These are phyloP conservation scores for Nomada fucata DNA, from an alignment of 2,888 invertebrate genomes.

Conservation along the genomic window DNA sequence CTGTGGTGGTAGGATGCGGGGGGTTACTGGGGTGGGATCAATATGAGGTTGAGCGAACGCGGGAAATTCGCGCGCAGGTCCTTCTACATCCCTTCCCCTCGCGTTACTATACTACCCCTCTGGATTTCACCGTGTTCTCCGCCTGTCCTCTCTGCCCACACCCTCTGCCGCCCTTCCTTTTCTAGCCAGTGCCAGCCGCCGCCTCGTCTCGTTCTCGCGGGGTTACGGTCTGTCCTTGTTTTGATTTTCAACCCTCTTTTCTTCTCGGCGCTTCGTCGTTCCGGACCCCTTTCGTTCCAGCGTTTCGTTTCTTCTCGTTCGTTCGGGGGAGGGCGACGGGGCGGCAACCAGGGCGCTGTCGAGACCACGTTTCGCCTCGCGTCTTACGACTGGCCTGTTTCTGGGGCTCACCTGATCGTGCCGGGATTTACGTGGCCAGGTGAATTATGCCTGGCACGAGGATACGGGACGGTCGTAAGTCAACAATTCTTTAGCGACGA, in stretches of 20 bases:
- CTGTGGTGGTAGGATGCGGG: conserved; percentile 55
- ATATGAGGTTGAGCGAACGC: conserved; percentile 84
- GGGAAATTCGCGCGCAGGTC: conserved; percentile 84
- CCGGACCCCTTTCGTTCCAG: neutral
- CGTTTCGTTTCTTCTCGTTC: neutral
- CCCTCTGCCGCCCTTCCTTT: conserved; percentile 55
- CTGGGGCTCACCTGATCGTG: conserved; percentile 52
- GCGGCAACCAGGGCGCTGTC: neutral
- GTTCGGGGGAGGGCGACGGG: neutral
- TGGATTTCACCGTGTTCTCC: neutral
- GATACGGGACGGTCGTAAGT: too few relatives aligned
- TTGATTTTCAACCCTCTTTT: conserved; percentile 27
- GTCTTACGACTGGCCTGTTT: conserved; percentile 35
- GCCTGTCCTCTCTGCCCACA: conserved; percentile 49
- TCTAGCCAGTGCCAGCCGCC: neutral
- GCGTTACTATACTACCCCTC: conserved; percentile 31
- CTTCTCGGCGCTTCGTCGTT: conserved; percentile 7
- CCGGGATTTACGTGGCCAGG: conserved; percentile 26
- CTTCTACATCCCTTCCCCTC: conserved; percentile 71
- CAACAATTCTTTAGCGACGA: too few relatives aligned
- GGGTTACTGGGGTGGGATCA: conserved; percentile 82
- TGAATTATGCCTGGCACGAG: too few relatives aligned
- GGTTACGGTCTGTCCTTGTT: conserved; percentile 15
- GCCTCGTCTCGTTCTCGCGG: neutral
- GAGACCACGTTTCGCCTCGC: conserved; percentile 8